Conservation (phyloP, 2,113 vertebrate genomes). For the Monarcha castaneiventris region DNA sequence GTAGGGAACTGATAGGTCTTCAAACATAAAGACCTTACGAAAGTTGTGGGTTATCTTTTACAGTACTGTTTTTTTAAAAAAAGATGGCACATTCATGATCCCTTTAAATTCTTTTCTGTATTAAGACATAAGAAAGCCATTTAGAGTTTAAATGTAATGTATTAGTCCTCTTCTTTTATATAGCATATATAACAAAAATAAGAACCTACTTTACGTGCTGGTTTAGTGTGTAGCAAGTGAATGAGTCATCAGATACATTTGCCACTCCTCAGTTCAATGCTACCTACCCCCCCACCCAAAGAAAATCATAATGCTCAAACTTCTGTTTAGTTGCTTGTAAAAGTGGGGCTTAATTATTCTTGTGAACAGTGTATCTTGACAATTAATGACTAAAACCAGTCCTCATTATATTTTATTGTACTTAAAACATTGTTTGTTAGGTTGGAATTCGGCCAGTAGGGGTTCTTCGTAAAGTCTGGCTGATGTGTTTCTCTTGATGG, state of each 20-base stretch:
- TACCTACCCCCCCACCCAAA: fast-evolving
- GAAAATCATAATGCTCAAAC: background rate
- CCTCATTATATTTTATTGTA: constrained; percentile 74
- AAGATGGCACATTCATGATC: background rate
- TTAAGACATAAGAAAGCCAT: background rate
- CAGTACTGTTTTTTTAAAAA: background rate
- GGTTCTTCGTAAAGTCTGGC: constrained; percentile 4
- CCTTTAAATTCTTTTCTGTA: background rate
- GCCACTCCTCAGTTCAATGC: background rate
- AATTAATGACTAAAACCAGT: constrained; percentile 68
- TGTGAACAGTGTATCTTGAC: constrained; percentile 55
- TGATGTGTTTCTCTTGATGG: constrained; percentile 13
- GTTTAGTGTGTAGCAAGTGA: background rate
- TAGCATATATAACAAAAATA: background rate
- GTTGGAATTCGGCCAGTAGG: constrained; percentile 53
- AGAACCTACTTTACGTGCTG: background rate
- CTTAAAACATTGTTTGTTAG: constrained; percentile 46
- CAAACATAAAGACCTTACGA: background rate
- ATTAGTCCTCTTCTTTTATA: background rate
- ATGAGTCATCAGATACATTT: background rate
- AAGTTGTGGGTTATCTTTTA: background rate
- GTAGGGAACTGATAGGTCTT: background rate
- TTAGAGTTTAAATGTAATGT: background rate
- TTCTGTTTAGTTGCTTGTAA: constrained; percentile 55
- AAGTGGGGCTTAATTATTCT: constrained; percentile 56